phyloP scores from a whole-genome alignment of 2,113 vertebrate genomes.

The Enhydra lutris region DNA sequence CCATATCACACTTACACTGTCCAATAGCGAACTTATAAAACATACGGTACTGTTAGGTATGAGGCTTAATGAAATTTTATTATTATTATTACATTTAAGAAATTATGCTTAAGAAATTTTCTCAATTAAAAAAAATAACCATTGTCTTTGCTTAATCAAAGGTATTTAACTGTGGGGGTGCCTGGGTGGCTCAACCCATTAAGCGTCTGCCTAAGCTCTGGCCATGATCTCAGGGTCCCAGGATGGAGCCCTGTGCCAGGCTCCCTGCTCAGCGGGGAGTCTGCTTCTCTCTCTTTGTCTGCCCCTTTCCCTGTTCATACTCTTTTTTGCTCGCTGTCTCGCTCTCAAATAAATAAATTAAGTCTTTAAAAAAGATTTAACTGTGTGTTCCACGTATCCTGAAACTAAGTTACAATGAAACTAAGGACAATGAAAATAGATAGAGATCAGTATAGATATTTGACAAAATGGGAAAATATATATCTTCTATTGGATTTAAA shows the following conservation, averaged over 20 bases:
- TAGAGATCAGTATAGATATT: neutral
- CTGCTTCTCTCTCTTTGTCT: neutral
- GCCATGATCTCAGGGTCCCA: neutral
- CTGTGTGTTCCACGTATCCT: neutral
- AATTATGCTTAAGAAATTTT: neutral
- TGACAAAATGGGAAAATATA: neutral
- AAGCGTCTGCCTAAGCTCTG: neutral
- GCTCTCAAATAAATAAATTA: neutral
- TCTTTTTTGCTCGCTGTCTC: neutral
- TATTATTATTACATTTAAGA: neutral
- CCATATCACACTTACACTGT: neutral
- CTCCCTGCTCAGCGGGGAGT: neutral
- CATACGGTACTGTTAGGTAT: neutral
- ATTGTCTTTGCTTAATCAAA: neutral
- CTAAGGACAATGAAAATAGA: neutral
- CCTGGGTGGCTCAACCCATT: neutral
- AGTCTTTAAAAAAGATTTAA: neutral
- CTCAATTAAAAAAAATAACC: neutral
- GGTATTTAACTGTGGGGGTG: neutral
- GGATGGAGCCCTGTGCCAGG: neutral
- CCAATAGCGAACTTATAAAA: neutral
- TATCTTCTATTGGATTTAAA: neutral
- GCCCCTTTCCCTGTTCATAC: neutral
- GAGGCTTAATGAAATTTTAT: neutral
- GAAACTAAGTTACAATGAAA: neutral